Percentiles rank a stretch among this genome's conserved stretches.
These are phyloP conservation scores for Camponotus vicinus DNA, from an alignment of 1,140 invertebrate species.

Conservation along the genomic window DNA sequence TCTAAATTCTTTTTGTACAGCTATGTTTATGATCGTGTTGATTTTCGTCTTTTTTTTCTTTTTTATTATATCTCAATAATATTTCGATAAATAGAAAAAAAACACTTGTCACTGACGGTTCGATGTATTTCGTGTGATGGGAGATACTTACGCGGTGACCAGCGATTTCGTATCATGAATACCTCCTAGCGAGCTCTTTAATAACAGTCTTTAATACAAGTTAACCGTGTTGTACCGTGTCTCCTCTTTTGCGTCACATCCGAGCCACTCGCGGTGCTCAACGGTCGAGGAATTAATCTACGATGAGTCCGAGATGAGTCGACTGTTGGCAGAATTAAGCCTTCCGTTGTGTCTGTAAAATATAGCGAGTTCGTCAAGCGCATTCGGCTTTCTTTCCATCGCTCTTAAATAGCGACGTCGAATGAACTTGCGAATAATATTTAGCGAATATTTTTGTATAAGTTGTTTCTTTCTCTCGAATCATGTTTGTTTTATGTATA, in stretches of 20 bases:
- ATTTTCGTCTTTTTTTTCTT: not conserved
- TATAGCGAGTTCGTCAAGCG: not conserved
- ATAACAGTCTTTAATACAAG: not conserved
- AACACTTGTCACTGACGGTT: not conserved
- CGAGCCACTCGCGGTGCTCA: not conserved
- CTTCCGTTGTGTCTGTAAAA: not conserved
- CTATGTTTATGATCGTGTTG: not conserved
- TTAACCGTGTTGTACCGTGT: not conserved
- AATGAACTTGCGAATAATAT: constrained; percentile 16
- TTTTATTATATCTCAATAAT: not conserved
- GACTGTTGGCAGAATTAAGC: constrained; percentile 6
- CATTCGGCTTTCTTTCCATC: not conserved
- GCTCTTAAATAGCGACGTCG: constrained; percentile 15
- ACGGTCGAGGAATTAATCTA: constrained; percentile 24
- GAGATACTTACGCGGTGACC: not conserved
- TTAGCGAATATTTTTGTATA: not conserved
- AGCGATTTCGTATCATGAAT: not conserved
- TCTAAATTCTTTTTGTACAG: not conserved
- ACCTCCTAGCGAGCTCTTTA: constrained; percentile 27
- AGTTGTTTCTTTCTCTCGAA: not conserved
- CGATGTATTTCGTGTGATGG: not conserved
- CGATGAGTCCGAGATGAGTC: constrained; percentile 27
- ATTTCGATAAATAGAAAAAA: not conserved
- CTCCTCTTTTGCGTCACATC: constrained; percentile 5
- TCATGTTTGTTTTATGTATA: constrained; percentile 14